Evolutionary conservation across 2,113 vertebrate species (phyloP), one percentile per base, ranked within the genome.

Genomic region (Cromileptes altivelis): DNA sequence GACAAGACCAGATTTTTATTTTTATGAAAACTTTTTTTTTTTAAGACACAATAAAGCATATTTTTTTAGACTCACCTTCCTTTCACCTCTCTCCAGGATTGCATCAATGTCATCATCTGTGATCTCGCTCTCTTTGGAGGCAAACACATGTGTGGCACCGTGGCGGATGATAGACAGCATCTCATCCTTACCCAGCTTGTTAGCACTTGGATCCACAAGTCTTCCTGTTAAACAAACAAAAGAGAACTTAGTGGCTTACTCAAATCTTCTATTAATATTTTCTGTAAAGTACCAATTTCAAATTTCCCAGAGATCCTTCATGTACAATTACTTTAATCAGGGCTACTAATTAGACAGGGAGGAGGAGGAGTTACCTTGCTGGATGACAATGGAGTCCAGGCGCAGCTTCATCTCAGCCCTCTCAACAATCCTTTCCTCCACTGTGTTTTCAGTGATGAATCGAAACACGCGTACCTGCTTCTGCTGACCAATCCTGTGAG

Each of bases 91-190:
- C 94, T 99, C 98, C 94, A 99, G 94, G 89, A 99, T 98, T 6
- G 93, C 97, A 75, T 99, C 96, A 12, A 99, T 98, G 85, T 99
- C 98, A 71, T 99, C 98, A 65, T 99, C 98, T 2, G 98, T 99
- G 84, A 99, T 99, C 89, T 99, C 98, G 37, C 98, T 99, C 76
- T 99, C 98, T 89, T 98, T 99, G 60, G 98, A 99, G 13, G 98
- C 98, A 88, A 99, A 99, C 15, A 99, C 98, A 0, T 99, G 98
- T 0, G 98, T 99, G 1, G 98, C 98, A 23, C 98, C 98, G 2
- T 99, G 98, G 42, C 98, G 95, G 87, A 99, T 99, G 95, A 99
- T 99, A 63, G 98, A 98, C 89, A 99, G 94, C 98, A 99, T 99
- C 94, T 99, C 98, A 65, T 99, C 98, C 91, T 99, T 99, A 4